These are phyloP conservation scores for Patella caerulea DNA, from an alignment of 2,888 invertebrate species.

Conservation along the genomic window DNA sequence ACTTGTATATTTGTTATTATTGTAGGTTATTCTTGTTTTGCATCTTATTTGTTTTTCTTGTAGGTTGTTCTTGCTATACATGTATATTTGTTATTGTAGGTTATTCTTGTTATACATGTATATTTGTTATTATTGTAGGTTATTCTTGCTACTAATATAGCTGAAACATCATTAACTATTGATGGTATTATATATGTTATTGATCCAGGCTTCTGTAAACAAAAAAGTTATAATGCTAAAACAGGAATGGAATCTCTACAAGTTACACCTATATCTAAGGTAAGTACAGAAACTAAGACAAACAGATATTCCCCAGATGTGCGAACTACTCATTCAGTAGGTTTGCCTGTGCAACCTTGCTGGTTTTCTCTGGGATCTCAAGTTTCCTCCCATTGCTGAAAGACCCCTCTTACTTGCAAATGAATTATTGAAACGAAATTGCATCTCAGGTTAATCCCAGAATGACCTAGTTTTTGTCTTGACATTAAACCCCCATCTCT, in stretches of 20 bases:
- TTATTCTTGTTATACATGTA: conserved; percentile 70
- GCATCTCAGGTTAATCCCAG: too few species aligned
- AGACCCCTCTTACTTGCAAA: too few species aligned
- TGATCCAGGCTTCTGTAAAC: conserved; percentile 99
- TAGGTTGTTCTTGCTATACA: conserved; percentile 78
- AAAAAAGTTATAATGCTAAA: conserved; percentile 96
- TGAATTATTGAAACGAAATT: too few species aligned
- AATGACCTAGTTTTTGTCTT: too few species aligned
- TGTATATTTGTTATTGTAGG: conserved; percentile 75
- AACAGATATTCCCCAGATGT: too few species aligned
- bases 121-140: conserved; percentile 75
- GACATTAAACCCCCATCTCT: too few species aligned
- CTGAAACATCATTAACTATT: conserved; percentile 98
- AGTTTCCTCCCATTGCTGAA: too few species aligned
- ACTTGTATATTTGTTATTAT: not conserved
- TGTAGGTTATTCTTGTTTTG: conserved; percentile 15
- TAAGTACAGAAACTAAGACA: conserved; percentile 35
- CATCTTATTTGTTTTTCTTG: conserved; percentile 55
- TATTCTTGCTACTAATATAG: conserved; percentile 97
- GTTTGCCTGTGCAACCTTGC: too few species aligned
- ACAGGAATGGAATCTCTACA: conserved; percentile 99
- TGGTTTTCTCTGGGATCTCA: too few species aligned
- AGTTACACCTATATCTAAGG: conserved; percentile 97
- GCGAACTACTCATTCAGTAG: too few species aligned
- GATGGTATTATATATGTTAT: conserved; percentile 99